These are phyloP conservation scores for Desmophyllum pertusum DNA, from an alignment of 92 coral and sea anemone species.

Conservation along the genomic window DNA sequence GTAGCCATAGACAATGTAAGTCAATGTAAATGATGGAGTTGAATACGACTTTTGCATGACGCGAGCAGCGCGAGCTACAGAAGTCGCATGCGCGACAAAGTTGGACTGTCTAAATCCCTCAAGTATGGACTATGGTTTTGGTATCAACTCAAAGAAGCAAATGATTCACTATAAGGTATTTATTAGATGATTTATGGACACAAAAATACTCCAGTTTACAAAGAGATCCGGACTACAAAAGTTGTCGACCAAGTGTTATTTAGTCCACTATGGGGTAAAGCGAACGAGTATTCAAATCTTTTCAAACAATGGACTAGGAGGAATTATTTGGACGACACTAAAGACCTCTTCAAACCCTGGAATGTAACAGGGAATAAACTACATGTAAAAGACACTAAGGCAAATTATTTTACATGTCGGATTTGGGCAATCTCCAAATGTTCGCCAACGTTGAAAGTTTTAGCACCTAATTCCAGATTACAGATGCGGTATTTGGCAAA, in stretches of 20 bases:
- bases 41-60: too few species aligned
- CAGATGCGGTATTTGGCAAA: too few species aligned
- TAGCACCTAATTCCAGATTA: not conserved
- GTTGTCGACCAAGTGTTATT: not conserved
- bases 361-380: not conserved
- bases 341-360: not conserved
- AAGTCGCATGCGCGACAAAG: too few species aligned
- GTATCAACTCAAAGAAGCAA: not conserved
- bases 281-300: not conserved
- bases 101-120: too few species aligned
- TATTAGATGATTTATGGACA: not conserved
- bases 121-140: too few species aligned
- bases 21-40: too few species aligned
- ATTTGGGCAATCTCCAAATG: not conserved
- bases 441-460: not conserved
- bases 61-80: too few species aligned
- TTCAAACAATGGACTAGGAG: not conserved
- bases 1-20: too few species aligned
- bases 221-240: not conserved
- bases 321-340: too few species aligned
- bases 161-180: not conserved
- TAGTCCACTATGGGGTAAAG: not conserved
- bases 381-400: not conserved
- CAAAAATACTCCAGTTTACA: not conserved
- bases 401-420: not conserved